These are phyloP conservation scores for Therioaphis trifolii DNA, from an alignment of 2,888 invertebrate genomes.

Conservation along the genomic window DNA sequence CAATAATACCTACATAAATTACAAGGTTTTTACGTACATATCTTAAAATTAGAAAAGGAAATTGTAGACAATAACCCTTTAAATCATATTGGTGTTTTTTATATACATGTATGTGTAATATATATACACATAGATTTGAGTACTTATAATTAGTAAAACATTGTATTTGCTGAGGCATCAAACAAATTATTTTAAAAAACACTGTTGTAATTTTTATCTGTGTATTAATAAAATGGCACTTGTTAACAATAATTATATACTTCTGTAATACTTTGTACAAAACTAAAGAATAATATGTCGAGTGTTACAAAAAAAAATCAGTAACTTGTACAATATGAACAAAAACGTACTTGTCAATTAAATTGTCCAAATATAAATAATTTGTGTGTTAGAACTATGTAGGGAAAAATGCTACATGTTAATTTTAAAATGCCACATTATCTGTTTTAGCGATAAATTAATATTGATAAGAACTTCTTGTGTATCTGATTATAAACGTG, in stretches of 20 bases:
- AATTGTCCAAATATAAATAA: conserved; percentile 33
- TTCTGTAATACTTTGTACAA: conserved; percentile 45
- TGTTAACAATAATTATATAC: conserved; percentile 47
- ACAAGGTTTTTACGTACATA: conserved; percentile 62
- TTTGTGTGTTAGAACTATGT: conserved; percentile 13
- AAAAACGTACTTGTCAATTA: conserved; percentile 51
- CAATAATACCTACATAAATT: conserved; percentile 36
- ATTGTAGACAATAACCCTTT: conserved; percentile 58
- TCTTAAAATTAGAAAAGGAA: conserved; percentile 57
- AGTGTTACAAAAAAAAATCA: background rate
- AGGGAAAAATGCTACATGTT: background rate
- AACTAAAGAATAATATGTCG: conserved; percentile 25
- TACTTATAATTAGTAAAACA: conserved; percentile 34
- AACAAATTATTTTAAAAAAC: conserved; percentile 27
- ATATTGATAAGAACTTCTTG: conserved; percentile 45
- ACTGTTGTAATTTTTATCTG: conserved; percentile 40
- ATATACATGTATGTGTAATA: background rate
- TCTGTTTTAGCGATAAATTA: conserved; percentile 38
- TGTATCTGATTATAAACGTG: conserved; percentile 50
- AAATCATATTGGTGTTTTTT: conserved; percentile 23
- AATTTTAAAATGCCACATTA: conserved; percentile 13
- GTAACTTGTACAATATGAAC: conserved; percentile 34
- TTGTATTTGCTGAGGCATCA: conserved; percentile 25
- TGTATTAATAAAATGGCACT: conserved; percentile 35
- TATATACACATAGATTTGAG: conserved; percentile 23